Evolutionary conservation across 2,797 vertebrate species (phyloP), one percentile per base, ranked within the genome.

Genomic region (Threskiornis aethiopicus): DNA sequence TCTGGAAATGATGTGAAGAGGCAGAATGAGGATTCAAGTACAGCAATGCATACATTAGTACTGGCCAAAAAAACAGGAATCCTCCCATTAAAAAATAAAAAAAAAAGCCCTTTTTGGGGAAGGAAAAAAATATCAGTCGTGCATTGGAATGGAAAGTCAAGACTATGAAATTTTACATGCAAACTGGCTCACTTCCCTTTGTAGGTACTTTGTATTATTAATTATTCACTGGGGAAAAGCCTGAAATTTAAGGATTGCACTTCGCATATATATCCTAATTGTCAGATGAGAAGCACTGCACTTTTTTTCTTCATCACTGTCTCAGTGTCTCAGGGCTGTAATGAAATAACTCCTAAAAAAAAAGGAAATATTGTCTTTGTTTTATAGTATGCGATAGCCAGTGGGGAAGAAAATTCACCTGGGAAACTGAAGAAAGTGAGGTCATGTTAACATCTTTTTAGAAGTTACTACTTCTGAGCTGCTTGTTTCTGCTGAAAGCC

Each of bases 91-190:
- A 24, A 37, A 26, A 59, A 22, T 47, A 35, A 14, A 15, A 51
- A 9, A 7, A 9, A 31, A 39, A 55, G 4, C 5, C 6, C 1
- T 22, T 44, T 59, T 35, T 7, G 8, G 13, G 8, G 11, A 7
- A 37, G 13, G 17, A 55, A 44, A 71, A 44, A 66, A 12, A 8
- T 39, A 29, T 18, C 17, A 24, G 21, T 73, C n/a, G 44, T 29
- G 9, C 5, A 31, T 16, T 72, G 12, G 26, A 80, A 88, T 33
- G 25, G 13, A 76, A 83, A 94, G 16, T 76, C 51, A 76, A 79
- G n/a, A 31, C 29, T 11, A 44, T 9, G 35, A 82, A 66, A 85
- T 58, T 91, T 83, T 58, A 6, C n/a, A 39, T 12, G 24, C 9
- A 71, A 59, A 69, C 13, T 46, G 3, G 10, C 10, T 76, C 46